phyloP scores from a whole-genome alignment of 1,140 invertebrate species.

The Drosophila setifemur region DNA sequence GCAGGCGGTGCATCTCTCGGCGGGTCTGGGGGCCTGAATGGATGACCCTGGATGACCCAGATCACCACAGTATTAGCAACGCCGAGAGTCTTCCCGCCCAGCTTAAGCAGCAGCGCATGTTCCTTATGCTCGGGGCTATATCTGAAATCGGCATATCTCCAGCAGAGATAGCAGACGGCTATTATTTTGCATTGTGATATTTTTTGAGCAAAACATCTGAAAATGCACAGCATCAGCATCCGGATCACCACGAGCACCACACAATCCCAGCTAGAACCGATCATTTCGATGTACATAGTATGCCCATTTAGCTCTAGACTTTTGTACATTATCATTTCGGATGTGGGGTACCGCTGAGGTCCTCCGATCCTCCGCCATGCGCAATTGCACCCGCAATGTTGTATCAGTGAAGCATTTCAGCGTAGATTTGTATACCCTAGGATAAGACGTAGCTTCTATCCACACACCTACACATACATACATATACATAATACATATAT shows the following conservation, averaged over 20 bases:
- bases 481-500: slow-evolving; percentile 22
- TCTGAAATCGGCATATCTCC: slow-evolving; percentile 60
- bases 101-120: slow-evolving; percentile 37
- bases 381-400: slow-evolving; percentile 35
- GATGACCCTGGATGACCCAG: neutral
- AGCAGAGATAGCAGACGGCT: slow-evolving; percentile 21
- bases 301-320: neutral
- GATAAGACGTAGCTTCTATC: slow-evolving; percentile 32
- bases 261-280: too few relatives aligned
- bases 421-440: slow-evolving; percentile 42
- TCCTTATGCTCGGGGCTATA: slow-evolving; percentile 12
- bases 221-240: slow-evolving; percentile 54
- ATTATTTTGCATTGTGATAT: slow-evolving; percentile 71
- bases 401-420: slow-evolving; percentile 70
- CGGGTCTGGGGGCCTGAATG: slow-evolving; percentile 40
- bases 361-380: slow-evolving; percentile 10
- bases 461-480: too few relatives aligned
- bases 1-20: slow-evolving; percentile 82
- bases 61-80: slow-evolving; percentile 36
- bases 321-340: slow-evolving; percentile 64
- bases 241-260: neutral
- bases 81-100: slow-evolving; percentile 64
- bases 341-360: too few relatives aligned
- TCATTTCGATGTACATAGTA: slow-evolving; percentile 51
- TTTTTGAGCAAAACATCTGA: slow-evolving; percentile 61